Evolutionary conservation across 2,113 vertebrate species (phyloP).

Genomic region (Melanocharis versteri): DNA sequence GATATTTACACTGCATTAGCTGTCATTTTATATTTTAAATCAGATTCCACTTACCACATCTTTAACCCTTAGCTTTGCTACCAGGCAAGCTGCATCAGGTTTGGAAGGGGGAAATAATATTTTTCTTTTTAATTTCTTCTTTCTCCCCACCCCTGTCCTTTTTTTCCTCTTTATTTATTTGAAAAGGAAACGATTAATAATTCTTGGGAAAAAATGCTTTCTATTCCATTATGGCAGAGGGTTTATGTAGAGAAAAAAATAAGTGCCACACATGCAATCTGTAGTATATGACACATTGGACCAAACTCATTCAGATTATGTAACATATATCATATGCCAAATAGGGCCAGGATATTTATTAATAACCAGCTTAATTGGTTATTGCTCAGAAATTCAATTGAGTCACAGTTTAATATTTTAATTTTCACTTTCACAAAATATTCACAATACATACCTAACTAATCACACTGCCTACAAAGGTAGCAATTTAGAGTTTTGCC

Average conservation of each 20-base stretch:
- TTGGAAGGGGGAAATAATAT: not conserved
- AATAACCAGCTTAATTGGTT: not conserved
- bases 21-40: not conserved
- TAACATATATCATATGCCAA: not conserved
- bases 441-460: not conserved
- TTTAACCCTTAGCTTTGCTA: not conserved
- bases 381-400: not conserved
- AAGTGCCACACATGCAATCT: not conserved
- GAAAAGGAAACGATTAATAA: not conserved
- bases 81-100: not conserved
- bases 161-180: not conserved
- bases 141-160: rapidly evolving
- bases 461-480: not conserved
- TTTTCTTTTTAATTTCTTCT: not conserved
- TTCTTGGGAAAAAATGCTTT: not conserved
- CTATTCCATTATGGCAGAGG: not conserved
- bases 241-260: not conserved
- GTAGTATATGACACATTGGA: not conserved
- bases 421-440: not conserved
- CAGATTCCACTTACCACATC: not conserved
- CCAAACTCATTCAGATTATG: not conserved
- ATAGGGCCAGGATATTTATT: not conserved
- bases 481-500: not conserved
- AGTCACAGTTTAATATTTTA: not conserved
- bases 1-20: not conserved